A percentile compares a stretch with the other conserved stretches of the same genome.
These are phyloP conservation scores for Carettochelys insculpta DNA, from an alignment of 2,113 vertebrate genomes.

Conservation along the genomic window DNA sequence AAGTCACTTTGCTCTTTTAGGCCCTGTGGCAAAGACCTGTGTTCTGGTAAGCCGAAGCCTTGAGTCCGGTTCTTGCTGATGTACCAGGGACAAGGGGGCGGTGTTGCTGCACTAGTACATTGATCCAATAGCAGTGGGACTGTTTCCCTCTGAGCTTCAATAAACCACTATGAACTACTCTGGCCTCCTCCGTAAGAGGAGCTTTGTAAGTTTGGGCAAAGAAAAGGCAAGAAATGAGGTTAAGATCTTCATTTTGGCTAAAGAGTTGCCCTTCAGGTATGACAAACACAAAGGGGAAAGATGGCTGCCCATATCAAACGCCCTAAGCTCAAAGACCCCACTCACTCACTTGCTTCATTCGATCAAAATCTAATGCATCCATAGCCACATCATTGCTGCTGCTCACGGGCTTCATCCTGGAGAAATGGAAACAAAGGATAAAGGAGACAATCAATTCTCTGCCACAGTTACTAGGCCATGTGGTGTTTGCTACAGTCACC, in stretches of 20 bases:
- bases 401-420: slow-evolving; percentile 92
- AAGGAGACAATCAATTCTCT: not conserved
- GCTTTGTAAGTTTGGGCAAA: not conserved
- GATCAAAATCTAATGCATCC: slow-evolving; percentile 94
- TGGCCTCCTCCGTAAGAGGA: not conserved
- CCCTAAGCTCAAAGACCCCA: not conserved
- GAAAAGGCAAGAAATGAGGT: not conserved
- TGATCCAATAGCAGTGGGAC: not conserved
- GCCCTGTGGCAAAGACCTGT: not conserved
- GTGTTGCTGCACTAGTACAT: slow-evolving; percentile 17
- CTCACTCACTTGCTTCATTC: slow-evolving; percentile 94
- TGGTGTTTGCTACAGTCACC: not conserved
- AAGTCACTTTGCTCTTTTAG: not conserved
- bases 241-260: not conserved
- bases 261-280: slow-evolving; percentile 44
- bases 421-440: not conserved
- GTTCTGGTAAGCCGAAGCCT: no score
- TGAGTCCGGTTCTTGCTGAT: not conserved
- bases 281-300: slow-evolving; percentile 54
- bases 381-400: slow-evolving; percentile 87
- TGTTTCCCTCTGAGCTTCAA: not conserved
- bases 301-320: not conserved
- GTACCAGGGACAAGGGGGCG: not conserved
- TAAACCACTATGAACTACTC: fast-evolving
- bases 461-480: not conserved